Evolutionary conservation across 1,140 invertebrate genomes (phyloP).

Genomic region (Apocrypta bakeri): DNA sequence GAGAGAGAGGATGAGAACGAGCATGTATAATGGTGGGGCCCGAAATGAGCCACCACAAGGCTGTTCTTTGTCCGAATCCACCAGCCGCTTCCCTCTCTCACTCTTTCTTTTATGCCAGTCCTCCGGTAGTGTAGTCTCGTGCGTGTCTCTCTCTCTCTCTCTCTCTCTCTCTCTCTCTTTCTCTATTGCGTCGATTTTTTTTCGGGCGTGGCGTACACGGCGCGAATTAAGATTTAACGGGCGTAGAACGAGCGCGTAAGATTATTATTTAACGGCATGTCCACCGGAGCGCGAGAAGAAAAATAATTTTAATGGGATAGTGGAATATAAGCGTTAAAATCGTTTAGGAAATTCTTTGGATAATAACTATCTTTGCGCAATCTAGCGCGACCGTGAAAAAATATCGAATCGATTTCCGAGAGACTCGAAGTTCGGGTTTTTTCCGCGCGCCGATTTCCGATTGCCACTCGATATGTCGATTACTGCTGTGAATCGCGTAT

Average conservation of each 20-base stretch:
- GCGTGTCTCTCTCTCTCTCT: background rate
- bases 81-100: slow-evolving; percentile 26
- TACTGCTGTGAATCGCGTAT: background rate
- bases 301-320: too few species aligned
- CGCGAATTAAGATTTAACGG: slow-evolving; percentile 13
- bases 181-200: background rate
- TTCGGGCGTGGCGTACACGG: background rate
- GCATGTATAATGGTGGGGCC: slow-evolving; percentile 58
- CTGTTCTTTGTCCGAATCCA: slow-evolving; percentile 70
- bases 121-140: too few species aligned
- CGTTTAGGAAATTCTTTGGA: too few species aligned
- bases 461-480: slow-evolving; percentile 43
- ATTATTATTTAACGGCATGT: background rate
- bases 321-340: too few species aligned
- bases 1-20: slow-evolving; percentile 49
- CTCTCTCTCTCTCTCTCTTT: background rate
- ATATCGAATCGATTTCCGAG: background rate
- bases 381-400: background rate
- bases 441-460: background rate
- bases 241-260: background rate
- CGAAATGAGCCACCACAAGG: slow-evolving; percentile 61
- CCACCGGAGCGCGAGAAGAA: background rate
- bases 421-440: background rate
- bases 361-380: background rate
- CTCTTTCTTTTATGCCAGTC: background rate